Evolutionary conservation across 2,888 invertebrate species (phyloP).

Genomic region (Euplagia quadripunctaria): DNA sequence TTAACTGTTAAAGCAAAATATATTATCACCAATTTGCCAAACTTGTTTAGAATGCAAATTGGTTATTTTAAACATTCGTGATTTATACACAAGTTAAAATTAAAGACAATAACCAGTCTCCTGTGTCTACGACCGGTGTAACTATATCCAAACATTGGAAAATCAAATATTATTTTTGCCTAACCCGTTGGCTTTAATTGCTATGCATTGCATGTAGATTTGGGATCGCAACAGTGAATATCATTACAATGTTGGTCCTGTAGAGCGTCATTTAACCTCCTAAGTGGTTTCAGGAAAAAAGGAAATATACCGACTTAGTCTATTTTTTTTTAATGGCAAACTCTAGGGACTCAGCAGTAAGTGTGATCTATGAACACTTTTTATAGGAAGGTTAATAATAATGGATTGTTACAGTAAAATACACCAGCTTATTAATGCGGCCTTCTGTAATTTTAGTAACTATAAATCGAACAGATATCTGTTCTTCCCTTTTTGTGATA

Average conservation of each 20-base stretch:
- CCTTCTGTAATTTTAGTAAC: too few species aligned
- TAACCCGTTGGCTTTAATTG: not conserved
- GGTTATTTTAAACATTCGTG: not conserved
- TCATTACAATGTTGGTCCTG: not conserved
- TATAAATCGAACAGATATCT: too few species aligned
- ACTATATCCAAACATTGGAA: not conserved
- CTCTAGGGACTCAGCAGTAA: too few species aligned
- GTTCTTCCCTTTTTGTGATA: not conserved
- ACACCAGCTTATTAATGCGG: too few species aligned
- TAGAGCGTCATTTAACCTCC: not conserved
- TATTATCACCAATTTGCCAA: constrained; percentile 6
- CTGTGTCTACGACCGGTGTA: not conserved
- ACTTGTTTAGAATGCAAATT: constrained; percentile 3
- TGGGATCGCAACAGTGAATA: not conserved
- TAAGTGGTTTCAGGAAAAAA: too few species aligned
- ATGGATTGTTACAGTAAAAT: too few species aligned
- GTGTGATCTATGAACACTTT: too few species aligned
- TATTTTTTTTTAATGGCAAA: too few species aligned
- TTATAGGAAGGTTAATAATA: too few species aligned
- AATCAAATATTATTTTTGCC: not conserved
- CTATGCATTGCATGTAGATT: not conserved
- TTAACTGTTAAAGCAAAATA: not conserved
- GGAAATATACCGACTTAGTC: too few species aligned
- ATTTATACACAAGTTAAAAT: not conserved
- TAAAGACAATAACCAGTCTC: not conserved